These are phyloP conservation scores for Galaxea fascicularis DNA, from an alignment of 92 coral and sea anemone genomes.

Conservation along the genomic window DNA sequence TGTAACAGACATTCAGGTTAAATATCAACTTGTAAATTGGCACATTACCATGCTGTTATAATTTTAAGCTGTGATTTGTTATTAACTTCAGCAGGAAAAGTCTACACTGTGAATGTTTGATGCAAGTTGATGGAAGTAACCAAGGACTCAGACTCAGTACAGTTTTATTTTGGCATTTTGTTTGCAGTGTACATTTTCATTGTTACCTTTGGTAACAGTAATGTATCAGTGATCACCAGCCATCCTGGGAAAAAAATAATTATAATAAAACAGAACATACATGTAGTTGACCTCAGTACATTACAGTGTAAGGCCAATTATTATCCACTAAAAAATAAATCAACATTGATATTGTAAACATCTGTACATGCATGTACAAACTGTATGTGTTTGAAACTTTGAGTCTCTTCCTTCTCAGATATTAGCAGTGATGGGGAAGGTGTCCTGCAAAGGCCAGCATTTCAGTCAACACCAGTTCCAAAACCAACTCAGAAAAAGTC, in stretches of 20 bases:
- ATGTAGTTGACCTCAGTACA: not conserved
- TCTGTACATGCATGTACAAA: too few species aligned
- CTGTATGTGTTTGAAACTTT: too few species aligned
- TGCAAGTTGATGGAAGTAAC: slow-evolving; percentile 1
- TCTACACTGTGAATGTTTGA: not conserved
- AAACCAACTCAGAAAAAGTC: not conserved
- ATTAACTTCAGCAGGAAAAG: not conserved
- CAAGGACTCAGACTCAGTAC: not conserved
- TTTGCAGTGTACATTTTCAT: not conserved
- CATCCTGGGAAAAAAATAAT: not conserved
- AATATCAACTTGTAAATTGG: not conserved
- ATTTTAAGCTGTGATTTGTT: not conserved
- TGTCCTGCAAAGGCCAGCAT: not conserved
- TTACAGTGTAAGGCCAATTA: not conserved
- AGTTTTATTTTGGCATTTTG: not conserved
- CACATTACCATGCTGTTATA: too few species aligned
- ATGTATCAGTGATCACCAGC: not conserved
- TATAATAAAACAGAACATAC: not conserved
- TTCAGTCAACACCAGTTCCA: slow-evolving; percentile 5
- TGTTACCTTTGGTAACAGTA: not conserved
- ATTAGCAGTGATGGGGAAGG: not conserved
- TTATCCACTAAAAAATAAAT: not conserved
- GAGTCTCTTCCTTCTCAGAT: not conserved
- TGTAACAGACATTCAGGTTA: slow-evolving; percentile 10
- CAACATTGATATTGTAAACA: not conserved